Base-by-base conservation (phyloP, 23 tunicate species). In the Diplosoma virens region DNA sequence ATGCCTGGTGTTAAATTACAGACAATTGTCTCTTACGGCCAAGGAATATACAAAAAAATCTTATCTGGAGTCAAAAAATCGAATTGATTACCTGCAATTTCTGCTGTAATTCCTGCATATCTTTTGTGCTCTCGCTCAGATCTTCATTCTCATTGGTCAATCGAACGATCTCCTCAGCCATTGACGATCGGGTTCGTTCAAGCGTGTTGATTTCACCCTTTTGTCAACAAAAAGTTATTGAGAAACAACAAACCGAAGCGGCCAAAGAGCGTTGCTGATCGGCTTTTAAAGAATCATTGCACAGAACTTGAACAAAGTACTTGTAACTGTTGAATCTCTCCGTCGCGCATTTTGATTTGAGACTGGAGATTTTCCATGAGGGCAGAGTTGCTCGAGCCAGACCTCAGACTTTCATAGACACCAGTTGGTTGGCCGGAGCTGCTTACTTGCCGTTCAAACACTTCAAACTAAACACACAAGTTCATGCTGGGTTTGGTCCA, bases 91-190 rank as follows among this genome's bases (percentile, higher is more conserved):
- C 92, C 63, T 84, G 32, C 26, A 92, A 59, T 35, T 81, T 71
- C 17, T 20, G 55, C 53, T 75, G 76, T 47, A 81, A 33, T 18
- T 68, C 84, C 26, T 81, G 47, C 7, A 85, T 69, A 28, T 92
- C 73, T 23, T 75, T 48, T 1, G 77, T 78, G n/a, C 67, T 67
- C 30, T 75, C 73, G 26, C 81, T 86, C 21, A 92, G 21, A 37
- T 85, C 92, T 86, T 92, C 97, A 58, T 85, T 92, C 30, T 69
- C 81, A 47, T 92, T 92, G 72, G 97, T 92, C 29, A 92, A 58
- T 68, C 97, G 59, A n/a, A 92, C 97, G n/a, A 92, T 92, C 46
- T 92, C 97, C 36, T 92, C 97, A 7, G 97, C 92, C 97, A 92
- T 92, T 9, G 92, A 85, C 4, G 97, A 92, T 18, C 97, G 79